Conservation (phyloP, 2,797 vertebrate genomes). For the Hydrophis major region DNA sequence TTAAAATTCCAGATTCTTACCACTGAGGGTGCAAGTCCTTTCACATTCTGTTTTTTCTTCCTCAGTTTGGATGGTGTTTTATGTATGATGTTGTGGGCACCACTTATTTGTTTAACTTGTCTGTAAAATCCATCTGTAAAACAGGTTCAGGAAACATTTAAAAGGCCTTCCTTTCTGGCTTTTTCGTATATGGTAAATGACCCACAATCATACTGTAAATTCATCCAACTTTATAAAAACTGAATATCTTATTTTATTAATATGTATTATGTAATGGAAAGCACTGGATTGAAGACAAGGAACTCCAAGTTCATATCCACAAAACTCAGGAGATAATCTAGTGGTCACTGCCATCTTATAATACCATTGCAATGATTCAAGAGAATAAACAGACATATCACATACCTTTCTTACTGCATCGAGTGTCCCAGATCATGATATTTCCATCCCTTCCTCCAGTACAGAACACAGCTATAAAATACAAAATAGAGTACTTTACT, state of each 20-base stretch:
- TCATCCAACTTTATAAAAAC: neutral
- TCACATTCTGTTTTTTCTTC: constrained; percentile 77
- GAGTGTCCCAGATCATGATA: constrained; percentile 96
- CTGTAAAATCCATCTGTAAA: constrained; percentile 92
- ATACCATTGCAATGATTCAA: neutral
- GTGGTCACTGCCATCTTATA: neutral
- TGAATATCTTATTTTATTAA: neutral
- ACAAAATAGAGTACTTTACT: neutral
- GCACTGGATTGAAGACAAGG: neutral
- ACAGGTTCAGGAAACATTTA: constrained; percentile 39
- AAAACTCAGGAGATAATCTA: neutral
- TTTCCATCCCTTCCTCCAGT: constrained; percentile 97
- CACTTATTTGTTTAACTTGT: constrained; percentile 91
- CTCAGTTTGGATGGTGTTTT: constrained; percentile 79
- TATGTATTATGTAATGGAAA: neutral
- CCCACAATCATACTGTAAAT: neutral
- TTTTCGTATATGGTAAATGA: neutral
- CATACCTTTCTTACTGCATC: constrained; percentile 96
- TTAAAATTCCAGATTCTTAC: constrained; percentile 68
- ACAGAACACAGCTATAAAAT: constrained; percentile 86
- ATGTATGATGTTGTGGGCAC: constrained; percentile 88
- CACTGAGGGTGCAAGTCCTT: constrained; percentile 90
- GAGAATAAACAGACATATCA: neutral
- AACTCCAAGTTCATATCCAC: neutral
- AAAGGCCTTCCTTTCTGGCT: neutral